Evolutionary conservation across 1,140 invertebrate genomes (phyloP), one percentile per base, ranked within the genome.

Genomic region (Arion vulgaris): DNA sequence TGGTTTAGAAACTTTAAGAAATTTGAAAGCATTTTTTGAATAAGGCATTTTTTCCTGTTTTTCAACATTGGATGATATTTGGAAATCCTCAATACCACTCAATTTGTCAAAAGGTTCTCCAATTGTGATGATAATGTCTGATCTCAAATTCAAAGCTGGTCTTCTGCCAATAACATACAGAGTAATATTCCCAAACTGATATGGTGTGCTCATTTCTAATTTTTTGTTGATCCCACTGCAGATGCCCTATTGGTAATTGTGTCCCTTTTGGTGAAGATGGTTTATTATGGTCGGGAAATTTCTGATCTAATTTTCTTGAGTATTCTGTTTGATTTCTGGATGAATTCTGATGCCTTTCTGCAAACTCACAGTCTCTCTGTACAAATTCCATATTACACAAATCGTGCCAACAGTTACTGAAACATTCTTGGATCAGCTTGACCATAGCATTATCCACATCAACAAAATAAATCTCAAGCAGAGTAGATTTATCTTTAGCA

Each of bases 91-190:
- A 32, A 66, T n/a, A 5, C 73, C 73, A 51, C 73, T 75, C 4
- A 75, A n/a, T 34, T 75, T 75, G 45, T 75, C 45, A 75, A 75
- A 75, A n/a, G 73, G 45, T 34, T 75, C n/a, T 49, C 73, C 73
- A 75, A 75, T 15, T 49, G 41, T 51, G 45, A 75, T 75, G n/a
- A 28, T 49, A 15, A 75, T 39, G 38, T 41, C 38, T 72, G 71
- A 7, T 39, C 15, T 19, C 39, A 2, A 41, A 38, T 72, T 32
- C 2, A 72, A 41, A 26, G 71, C 71, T 5, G 19, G 71, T n/a
- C 28, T 39, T n/a, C 28, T 39, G n/a, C 1, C 41, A 11, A n/a
- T 23, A 32, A 41, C n/a, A n/a, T 23, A 11, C 23, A 72, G 28
- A 41, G 36, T 72, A 41, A 45, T 23, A 41, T 41, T 41, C n/a